These are phyloP conservation scores for Conger conger DNA, from an alignment of 2,113 vertebrate genomes.

Conservation along the genomic window DNA sequence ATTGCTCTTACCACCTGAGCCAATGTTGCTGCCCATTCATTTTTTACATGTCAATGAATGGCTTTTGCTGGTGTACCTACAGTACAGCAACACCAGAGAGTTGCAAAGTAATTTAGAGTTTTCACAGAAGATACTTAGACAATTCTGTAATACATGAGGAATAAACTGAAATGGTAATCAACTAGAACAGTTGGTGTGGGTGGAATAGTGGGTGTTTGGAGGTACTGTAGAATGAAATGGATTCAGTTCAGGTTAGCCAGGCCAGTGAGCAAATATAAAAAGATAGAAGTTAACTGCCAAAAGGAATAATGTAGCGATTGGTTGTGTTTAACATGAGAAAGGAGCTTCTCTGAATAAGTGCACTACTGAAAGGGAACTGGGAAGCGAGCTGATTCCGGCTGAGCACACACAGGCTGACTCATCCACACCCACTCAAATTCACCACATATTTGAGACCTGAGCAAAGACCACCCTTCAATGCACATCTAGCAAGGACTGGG, in stretches of 20 bases:
- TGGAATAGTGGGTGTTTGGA: no score
- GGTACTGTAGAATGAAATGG: neutral
- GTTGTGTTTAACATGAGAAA: neutral
- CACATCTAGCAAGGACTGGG: neutral
- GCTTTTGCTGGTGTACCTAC: neutral
- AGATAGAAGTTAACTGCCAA: neutral
- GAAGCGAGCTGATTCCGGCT: neutral
- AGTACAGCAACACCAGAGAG: neutral
- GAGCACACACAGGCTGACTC: conserved; percentile 39
- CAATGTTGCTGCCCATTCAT: no score
- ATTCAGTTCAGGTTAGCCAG: neutral
- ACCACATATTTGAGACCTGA: conserved; percentile 67
- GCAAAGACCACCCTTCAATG: conserved; percentile 52
- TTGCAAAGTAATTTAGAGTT: neutral
- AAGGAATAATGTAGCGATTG: neutral
- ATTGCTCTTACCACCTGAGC: no score
- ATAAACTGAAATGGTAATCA: neutral
- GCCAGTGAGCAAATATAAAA: neutral
- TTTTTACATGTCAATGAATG: neutral
- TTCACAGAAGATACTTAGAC: neutral
- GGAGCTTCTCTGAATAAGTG: neutral
- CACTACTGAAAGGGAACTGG: neutral
- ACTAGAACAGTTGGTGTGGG: neutral
- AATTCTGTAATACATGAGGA: neutral
- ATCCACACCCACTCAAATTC: conserved; percentile 64